Percentiles rank a stretch among this genome's conserved stretches.
These are phyloP conservation scores for Ochotona curzoniae DNA, from an alignment of 2,113 vertebrate genomes.

Conservation along the genomic window DNA sequence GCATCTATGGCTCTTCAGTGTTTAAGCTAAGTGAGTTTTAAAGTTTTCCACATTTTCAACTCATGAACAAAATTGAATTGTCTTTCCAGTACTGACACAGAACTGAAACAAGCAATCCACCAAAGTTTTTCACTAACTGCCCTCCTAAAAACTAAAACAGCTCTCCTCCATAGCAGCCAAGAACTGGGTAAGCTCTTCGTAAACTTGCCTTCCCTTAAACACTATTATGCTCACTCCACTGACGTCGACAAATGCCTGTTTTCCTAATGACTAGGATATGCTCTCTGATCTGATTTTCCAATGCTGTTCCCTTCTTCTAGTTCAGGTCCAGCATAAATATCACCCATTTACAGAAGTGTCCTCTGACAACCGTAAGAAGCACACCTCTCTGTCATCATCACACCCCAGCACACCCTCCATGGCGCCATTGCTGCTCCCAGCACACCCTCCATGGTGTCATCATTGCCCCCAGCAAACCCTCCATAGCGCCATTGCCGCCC, in stretches of 20 bases:
- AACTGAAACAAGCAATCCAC: not conserved
- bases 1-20: not conserved
- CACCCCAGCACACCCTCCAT: not conserved
- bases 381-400: not conserved
- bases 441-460: not conserved
- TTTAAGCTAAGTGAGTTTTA: conserved; percentile 33
- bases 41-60: not conserved
- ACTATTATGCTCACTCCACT: not conserved
- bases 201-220: not conserved
- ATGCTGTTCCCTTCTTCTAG: not conserved
- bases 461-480: not conserved
- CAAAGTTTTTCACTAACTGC: not conserved
- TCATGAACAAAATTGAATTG: not conserved
- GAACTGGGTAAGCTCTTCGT: not conserved
- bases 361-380: not conserved
- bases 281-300: conserved; percentile 1
- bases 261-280: not conserved
- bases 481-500: not conserved
- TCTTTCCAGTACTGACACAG: conserved; percentile 21
- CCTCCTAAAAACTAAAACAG: not conserved
- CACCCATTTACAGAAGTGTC: not conserved
- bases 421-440: not conserved
- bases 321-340: conserved; percentile 5
- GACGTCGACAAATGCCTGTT: not conserved
- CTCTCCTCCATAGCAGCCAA: not conserved